Evolutionary conservation across 2,113 vertebrate genomes (phyloP).

Genomic region (Leiothrix lutea): DNA sequence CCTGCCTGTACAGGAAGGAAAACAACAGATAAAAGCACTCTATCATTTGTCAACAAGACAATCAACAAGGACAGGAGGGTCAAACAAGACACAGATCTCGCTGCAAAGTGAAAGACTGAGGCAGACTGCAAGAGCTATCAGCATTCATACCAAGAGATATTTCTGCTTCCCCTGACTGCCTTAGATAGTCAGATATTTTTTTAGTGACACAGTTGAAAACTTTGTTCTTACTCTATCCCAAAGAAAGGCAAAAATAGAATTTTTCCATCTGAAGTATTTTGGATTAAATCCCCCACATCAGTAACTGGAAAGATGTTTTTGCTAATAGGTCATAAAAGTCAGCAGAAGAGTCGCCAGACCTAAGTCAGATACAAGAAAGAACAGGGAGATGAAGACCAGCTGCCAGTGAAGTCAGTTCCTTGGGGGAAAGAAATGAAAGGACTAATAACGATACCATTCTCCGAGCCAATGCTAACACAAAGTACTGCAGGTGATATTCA

Average conservation of each 20-base stretch:
- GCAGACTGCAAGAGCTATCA: background rate
- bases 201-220: background rate
- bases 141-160: background rate
- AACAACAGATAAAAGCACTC: background rate
- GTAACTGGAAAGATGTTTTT: background rate
- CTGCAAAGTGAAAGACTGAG: background rate
- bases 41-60: background rate
- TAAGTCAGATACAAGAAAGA: background rate
- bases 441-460: constrained; percentile 75
- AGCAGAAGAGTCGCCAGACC: background rate
- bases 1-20: constrained; percentile 75
- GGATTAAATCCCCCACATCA: background rate
- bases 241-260: background rate
- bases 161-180: background rate
- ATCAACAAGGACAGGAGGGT: background rate
- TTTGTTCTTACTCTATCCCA: background rate
- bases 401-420: background rate
- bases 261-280: background rate
- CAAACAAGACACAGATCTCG: background rate
- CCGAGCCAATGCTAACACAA: constrained; percentile 79
- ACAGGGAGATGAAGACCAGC: background rate
- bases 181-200: background rate
- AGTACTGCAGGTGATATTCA: constrained; percentile 90
- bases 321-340: background rate
- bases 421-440: background rate